phyloP scores from a whole-genome alignment of 2,113 vertebrate genomes.

The Phalacrocorax pelagicus region DNA sequence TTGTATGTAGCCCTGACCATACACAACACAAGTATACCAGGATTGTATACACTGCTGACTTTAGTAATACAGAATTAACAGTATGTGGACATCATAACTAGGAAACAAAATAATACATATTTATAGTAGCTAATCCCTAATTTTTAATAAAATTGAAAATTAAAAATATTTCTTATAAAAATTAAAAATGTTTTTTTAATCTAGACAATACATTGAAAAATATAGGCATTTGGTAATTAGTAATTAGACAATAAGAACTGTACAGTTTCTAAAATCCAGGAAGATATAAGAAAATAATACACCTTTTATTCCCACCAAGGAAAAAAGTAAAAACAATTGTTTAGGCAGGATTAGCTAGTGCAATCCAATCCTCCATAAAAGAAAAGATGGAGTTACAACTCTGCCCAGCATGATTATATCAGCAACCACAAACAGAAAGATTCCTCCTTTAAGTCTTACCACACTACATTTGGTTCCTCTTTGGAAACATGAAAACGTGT shows the following conservation, averaged over 20 bases:
- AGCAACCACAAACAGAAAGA: background rate
- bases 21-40: background rate
- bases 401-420: background rate
- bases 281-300: background rate
- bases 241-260: background rate
- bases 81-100: background rate
- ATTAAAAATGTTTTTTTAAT: background rate
- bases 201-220: background rate
- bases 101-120: background rate
- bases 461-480: slow-evolving; percentile 8
- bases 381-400: background rate
- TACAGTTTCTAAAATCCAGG: background rate
- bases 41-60: background rate
- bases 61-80: background rate
- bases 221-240: background rate
- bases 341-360: background rate
- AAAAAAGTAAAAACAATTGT: background rate
- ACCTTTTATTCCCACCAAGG: background rate
- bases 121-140: background rate
- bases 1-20: background rate
- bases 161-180: background rate
- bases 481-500: background rate
- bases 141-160: background rate
- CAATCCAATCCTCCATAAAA: background rate
- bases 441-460: slow-evolving; percentile 27